Percentiles rank a stretch among this genome's conserved stretches.
Conservation (phyloP, 2,888 invertebrate genomes). For the Lasius platythorax region DNA sequence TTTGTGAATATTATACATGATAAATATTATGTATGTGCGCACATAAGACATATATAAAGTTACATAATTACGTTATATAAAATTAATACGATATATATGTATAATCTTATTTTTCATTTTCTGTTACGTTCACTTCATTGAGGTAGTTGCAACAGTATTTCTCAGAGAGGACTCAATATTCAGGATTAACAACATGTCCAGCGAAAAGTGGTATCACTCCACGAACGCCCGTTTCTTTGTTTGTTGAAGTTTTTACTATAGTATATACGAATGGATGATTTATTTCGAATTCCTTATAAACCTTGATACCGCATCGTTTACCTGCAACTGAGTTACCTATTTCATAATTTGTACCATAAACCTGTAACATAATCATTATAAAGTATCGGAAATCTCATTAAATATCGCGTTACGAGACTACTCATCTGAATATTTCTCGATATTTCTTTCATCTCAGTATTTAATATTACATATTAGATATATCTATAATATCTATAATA, state of each 20-base stretch:
- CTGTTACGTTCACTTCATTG: background rate
- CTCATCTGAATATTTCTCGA: background rate
- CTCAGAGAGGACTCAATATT: background rate
- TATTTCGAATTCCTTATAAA: background rate
- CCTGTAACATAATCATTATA: constrained; percentile 34
- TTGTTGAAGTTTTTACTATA: background rate
- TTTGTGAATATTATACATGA: background rate
- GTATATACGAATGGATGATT: constrained; percentile 23
- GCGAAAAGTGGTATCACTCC: background rate
- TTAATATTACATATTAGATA: constrained; percentile 9
- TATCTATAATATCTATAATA: background rate
- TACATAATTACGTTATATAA: background rate
- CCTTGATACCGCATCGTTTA: too few species aligned
- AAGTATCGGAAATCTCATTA: background rate
- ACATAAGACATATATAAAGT: background rate
- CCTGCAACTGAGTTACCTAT: too few species aligned
- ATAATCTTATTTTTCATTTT: background rate
- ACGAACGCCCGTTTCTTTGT: background rate
- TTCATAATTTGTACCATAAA: background rate
- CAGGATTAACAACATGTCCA: background rate
- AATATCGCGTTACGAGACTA: background rate
- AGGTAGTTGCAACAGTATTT: background rate
- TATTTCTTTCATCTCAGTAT: background rate
- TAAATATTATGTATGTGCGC: constrained; percentile 1
- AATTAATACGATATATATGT: background rate